Conservation (phyloP, 2,888 invertebrate species). For the Iphiclides podalirius region DNA sequence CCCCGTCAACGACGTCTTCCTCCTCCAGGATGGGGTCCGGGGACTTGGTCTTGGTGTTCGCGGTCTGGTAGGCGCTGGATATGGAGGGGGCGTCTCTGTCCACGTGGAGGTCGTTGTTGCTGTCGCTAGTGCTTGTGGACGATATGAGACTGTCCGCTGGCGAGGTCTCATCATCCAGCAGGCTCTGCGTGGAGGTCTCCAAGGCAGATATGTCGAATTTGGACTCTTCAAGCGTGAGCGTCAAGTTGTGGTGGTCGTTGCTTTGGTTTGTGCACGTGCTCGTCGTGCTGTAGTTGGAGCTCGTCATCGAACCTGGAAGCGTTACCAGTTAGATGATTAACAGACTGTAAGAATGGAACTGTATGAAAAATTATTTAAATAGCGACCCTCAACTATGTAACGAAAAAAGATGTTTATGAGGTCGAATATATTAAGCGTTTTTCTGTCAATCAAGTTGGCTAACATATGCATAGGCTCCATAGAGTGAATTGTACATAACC, state of each 20-base stretch:
- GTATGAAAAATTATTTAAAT: too few relatives aligned
- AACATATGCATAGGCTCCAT: too few relatives aligned
- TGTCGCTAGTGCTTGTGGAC: slow-evolving; percentile 82
- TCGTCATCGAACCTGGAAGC: slow-evolving; percentile 70
- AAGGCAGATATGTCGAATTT: slow-evolving; percentile 88
- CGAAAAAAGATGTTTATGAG: too few relatives aligned
- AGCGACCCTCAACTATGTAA: too few relatives aligned
- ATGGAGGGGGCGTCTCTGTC: slow-evolving; percentile 68
- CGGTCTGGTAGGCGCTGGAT: slow-evolving; percentile 72
- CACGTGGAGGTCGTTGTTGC: slow-evolving; percentile 74
- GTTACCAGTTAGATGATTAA: neutral
- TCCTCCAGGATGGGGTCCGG: slow-evolving; percentile 55
- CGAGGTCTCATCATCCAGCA: slow-evolving; percentile 91
- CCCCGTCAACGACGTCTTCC: slow-evolving; percentile 60
- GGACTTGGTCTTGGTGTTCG: slow-evolving; percentile 76
- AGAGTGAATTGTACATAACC: too few relatives aligned
- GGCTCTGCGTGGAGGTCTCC: slow-evolving; percentile 83
- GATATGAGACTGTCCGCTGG: slow-evolving; percentile 89
- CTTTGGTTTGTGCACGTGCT: slow-evolving; percentile 75
- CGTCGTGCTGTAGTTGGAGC: slow-evolving; percentile 75
- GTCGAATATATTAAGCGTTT: too few relatives aligned
- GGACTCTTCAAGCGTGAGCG: slow-evolving; percentile 85
- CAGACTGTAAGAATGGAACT: too few relatives aligned
- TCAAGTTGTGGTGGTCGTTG: slow-evolving; percentile 73
- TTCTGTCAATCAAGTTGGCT: too few relatives aligned